Evolutionary conservation across 1,140 invertebrate species (phyloP), one percentile per base, ranked within the genome.

Genomic region (Psilanteris sp.): DNA sequence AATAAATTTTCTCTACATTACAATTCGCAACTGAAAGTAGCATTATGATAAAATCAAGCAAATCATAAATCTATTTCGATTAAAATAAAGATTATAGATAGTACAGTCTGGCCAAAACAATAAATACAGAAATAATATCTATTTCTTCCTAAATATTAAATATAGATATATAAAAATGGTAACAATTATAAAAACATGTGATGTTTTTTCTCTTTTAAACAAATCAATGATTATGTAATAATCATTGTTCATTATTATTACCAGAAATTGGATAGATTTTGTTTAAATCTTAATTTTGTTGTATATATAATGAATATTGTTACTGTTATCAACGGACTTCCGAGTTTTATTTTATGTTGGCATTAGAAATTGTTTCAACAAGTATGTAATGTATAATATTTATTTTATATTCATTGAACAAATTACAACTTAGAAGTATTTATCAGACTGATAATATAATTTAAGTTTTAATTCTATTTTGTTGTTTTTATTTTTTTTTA

Each of bases 341-440:
- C 11, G 2, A 41, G 20, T 57, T 59, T 59, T 43, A 18, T 57
- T 57, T 20, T 18, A 8, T 52, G 31, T 52, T 52, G 8, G 4
- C 34, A 11, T 22, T 32, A 11, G 15, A 32, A 32, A 24, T 24
- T 10, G 22, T 52, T 48, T 36, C 24, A 8, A 55, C 6, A 8
- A 7, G 18, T 20, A 20, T 20, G 5, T 48, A 10, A 13, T 48
- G 13, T 31, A 4, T 26, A 27, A 46, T 61, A 36, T 34, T 64
- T 64, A 31, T 27, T 34, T 54, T 29, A 32, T 59, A 59, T 10
- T 59, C 43, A 50, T 44, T 34, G 64, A 68, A 61, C 54, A 61
- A 71, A 71, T 54, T 10, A 36, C 24, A 57, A 50, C 26, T 59
- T 32, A 57, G 11, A 50, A 68, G 66, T 52, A 59, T 70, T 57